Percentiles rank a stretch among this genome's conserved stretches.
These are phyloP conservation scores for Ophiodon elongatus DNA, from an alignment of 2,113 vertebrate species.

Conservation along the genomic window DNA sequence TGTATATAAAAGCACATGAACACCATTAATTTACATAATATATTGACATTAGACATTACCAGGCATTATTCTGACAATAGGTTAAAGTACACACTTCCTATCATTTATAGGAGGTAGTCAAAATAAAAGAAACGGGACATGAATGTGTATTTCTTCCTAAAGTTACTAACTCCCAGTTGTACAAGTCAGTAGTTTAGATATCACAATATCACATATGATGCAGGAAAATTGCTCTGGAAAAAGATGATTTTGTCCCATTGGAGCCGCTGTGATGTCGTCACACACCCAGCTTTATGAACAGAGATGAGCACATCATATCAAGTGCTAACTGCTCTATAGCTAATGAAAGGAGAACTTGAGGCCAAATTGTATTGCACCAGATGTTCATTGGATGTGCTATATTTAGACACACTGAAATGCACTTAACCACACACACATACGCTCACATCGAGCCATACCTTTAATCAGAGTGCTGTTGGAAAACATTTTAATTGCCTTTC, in stretches of 20 bases:
- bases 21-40: background rate
- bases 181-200: background rate
- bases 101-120: background rate
- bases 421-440: slow-evolving; percentile 12
- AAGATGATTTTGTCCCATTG: slow-evolving; percentile 15
- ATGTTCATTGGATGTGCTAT: slow-evolving; percentile 64
- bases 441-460: slow-evolving; percentile 27
- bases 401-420: slow-evolving; percentile 59
- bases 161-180: background rate
- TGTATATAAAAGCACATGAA: background rate
- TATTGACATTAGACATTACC: background rate
- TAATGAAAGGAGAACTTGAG: slow-evolving; percentile 74
- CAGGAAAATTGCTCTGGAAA: background rate
- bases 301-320: slow-evolving; percentile 75
- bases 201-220: background rate
- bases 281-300: slow-evolving; percentile 64
- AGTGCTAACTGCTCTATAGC: slow-evolving; percentile 75
- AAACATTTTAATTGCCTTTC: slow-evolving; percentile 58
- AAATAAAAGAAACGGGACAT: background rate
- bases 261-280: slow-evolving; percentile 51
- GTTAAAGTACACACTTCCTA: background rate
- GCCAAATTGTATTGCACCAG: slow-evolving; percentile 79
- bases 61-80: background rate
- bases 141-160: background rate
- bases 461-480: slow-evolving; percentile 61